Evolutionary conservation across 2,113 vertebrate species (phyloP).

Genomic region (human (Homo sapiens)): DNA sequence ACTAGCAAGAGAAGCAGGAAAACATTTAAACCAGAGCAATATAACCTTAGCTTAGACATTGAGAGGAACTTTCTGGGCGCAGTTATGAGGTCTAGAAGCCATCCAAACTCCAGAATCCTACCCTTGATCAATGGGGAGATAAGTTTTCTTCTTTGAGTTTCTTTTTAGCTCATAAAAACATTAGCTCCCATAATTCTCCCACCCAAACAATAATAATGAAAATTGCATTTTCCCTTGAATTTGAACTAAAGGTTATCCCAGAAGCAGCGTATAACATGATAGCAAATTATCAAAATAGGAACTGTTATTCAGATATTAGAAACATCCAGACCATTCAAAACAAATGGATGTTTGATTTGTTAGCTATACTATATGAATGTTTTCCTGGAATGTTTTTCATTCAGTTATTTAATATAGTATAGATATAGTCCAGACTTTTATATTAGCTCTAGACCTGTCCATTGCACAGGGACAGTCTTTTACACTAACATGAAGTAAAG

Average conservation of each 20-base stretch:
- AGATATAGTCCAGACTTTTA: neutral
- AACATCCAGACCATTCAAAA: neutral
- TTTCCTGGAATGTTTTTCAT: neutral
- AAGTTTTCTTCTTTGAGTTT: neutral
- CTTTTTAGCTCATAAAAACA: neutral
- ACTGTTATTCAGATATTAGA: neutral
- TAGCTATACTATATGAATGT: neutral
- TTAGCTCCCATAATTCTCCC: neutral
- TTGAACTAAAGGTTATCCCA: neutral
- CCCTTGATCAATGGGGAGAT: neutral
- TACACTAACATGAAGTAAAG: neutral
- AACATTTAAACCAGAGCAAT: neutral
- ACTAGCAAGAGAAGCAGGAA: neutral
- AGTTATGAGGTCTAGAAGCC: neutral
- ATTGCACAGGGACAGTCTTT: neutral
- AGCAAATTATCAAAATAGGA: neutral
- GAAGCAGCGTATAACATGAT: neutral
- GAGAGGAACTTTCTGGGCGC: neutral
- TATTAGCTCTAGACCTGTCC: neutral
- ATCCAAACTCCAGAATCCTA: neutral
- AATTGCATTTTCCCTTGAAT: neutral
- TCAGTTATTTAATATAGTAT: neutral
- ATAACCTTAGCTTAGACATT: neutral
- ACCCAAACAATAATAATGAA: neutral
- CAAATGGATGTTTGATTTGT: neutral